Conservation (phyloP, 2,113 vertebrate genomes). For the Corvus hawaiiensis region DNA sequence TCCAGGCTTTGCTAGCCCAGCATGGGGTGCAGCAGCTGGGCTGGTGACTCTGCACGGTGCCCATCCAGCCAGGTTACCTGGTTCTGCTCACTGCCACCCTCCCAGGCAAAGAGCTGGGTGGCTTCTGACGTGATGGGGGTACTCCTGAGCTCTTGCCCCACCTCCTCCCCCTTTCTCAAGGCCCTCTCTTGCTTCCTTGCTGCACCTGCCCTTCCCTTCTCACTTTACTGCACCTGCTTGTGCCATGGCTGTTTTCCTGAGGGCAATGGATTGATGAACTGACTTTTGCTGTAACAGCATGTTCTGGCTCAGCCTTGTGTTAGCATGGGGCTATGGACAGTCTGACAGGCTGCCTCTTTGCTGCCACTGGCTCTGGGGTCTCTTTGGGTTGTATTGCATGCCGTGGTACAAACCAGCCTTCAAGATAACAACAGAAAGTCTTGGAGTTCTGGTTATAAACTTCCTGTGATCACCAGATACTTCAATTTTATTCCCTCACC, state of each 20-base stretch:
- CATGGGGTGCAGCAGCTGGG: fast-evolving
- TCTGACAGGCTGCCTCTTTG: not conserved
- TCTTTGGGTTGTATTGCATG: not conserved
- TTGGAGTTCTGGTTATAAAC: not conserved
- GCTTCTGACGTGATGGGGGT: fast-evolving
- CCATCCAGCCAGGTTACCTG: not conserved
- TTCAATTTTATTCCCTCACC: slow-evolving; percentile 13
- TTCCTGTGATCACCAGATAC: not conserved
- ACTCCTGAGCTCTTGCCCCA: not conserved
- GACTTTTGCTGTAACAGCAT: not conserved
- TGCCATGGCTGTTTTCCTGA: not conserved
- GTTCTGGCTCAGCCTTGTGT: not conserved
- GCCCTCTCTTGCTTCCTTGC: not conserved
- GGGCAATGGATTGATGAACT: not conserved
- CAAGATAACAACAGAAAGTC: not conserved
- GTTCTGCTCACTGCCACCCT: not conserved
- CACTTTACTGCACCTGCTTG: not conserved
- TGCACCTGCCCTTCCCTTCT: not conserved
- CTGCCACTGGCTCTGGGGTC: not conserved
- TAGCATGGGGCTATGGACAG: not conserved
- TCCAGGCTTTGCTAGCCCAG: not conserved
- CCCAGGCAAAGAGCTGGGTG: not conserved
- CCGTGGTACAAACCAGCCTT: not conserved
- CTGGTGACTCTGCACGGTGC: not conserved
- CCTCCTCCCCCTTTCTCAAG: not conserved